Conservation (phyloP, 2,113 vertebrate genomes). For the Pao palembangensis region DNA sequence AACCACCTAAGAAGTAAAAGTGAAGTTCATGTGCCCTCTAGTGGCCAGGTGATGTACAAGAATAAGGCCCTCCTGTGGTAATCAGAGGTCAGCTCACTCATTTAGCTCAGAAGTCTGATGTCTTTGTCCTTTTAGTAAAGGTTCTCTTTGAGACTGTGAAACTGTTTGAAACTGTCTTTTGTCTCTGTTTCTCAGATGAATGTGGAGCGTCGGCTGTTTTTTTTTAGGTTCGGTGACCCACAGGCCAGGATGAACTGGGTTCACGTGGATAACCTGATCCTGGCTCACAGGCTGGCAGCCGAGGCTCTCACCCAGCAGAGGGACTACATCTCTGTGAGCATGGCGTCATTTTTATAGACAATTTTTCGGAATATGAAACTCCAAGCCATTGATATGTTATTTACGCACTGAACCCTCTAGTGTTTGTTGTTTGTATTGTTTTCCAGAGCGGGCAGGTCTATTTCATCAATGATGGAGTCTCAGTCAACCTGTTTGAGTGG, state of each 20-base stretch:
- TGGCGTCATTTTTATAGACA: background rate
- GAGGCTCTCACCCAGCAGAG: constrained; percentile 79
- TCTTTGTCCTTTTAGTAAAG: too few species aligned
- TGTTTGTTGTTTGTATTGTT: constrained; percentile 1
- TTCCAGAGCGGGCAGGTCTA: constrained; percentile 89
- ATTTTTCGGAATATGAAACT: background rate
- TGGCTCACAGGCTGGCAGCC: constrained; percentile 83
- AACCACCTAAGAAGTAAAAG: too few species aligned
- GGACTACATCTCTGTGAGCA: constrained; percentile 82
- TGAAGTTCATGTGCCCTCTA: too few species aligned
- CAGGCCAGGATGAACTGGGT: constrained; percentile 89
- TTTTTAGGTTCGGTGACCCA: constrained; percentile 83
- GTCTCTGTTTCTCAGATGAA: constrained; percentile 71
- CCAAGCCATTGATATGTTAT: background rate
- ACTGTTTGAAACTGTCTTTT: too few species aligned
- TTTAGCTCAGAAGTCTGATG: too few species aligned
- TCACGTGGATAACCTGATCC: constrained; percentile 84
- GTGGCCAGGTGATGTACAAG: too few species aligned
- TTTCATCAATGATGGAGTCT: constrained; percentile 90
- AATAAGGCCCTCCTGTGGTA: too few species aligned
- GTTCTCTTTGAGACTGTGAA: background rate
- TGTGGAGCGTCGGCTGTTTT: constrained; percentile 81
- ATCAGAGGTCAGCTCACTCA: too few species aligned
- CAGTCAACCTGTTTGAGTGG: constrained; percentile 89
- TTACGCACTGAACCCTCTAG: background rate